Evolutionary conservation across 2,113 vertebrate genomes (phyloP).

Genomic region (Phycodurus eques): DNA sequence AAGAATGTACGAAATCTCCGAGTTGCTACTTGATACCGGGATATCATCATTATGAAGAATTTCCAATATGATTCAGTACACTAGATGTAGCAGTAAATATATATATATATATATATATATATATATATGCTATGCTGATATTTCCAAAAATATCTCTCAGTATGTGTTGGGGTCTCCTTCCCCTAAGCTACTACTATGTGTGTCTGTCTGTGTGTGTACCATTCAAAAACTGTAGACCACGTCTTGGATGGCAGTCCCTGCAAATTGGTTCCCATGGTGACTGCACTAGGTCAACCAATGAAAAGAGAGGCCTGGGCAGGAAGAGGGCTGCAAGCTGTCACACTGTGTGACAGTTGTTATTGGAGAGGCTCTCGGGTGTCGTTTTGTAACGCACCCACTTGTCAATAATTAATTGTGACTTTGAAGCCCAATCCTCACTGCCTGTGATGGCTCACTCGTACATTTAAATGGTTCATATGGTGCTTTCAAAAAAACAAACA

Average conservation of each 20-base stretch:
- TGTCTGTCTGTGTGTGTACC: constrained; percentile 23
- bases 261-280: constrained; percentile 74
- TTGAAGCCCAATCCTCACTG: background rate
- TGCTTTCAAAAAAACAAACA: background rate
- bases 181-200: constrained; percentile 1
- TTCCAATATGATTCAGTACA: too few species aligned
- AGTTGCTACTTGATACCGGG: too few species aligned
- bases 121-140: background rate
- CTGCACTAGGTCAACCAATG: constrained; percentile 80
- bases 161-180: constrained; percentile 12
- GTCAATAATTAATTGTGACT: constrained; percentile 42
- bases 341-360: constrained; percentile 34
- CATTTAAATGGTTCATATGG: background rate
- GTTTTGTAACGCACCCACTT: constrained; percentile 15
- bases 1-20: too few species aligned
- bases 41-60: too few species aligned
- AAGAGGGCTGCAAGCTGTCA: constrained; percentile 43
- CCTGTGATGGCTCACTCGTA: background rate
- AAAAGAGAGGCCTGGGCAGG: constrained; percentile 70
- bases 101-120: too few species aligned
- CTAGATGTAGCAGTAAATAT: too few species aligned
- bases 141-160: background rate
- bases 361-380: constrained; percentile 15
- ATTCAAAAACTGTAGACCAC: constrained; percentile 60
- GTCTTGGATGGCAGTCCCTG: constrained; percentile 68